These are phyloP conservation scores for Rhagologus leucostigma DNA, from an alignment of 2,113 vertebrate species.

Conservation along the genomic window DNA sequence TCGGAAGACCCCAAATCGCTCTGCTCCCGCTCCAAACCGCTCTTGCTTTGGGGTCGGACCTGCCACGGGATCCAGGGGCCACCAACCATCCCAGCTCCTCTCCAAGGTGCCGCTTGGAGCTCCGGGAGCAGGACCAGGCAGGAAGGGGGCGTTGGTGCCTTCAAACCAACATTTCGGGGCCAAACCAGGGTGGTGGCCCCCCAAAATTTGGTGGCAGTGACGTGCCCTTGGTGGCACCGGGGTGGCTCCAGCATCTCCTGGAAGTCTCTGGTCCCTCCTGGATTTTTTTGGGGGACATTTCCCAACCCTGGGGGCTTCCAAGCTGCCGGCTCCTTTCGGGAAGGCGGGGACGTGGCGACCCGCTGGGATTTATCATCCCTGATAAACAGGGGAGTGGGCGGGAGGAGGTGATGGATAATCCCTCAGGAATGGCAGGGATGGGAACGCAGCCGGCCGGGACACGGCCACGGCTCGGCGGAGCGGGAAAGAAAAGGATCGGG, in stretches of 20 bases:
- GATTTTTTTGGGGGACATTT: neutral
- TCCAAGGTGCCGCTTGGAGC: rapidly evolving
- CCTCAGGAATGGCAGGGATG: no score
- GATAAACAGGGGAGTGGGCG: no score
- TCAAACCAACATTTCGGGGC: neutral
- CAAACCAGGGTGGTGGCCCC: rapidly evolving
- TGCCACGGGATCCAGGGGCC: rapidly evolving
- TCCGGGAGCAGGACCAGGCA: neutral
- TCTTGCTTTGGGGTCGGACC: neutral
- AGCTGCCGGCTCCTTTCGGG: neutral
- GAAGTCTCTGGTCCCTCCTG: neutral
- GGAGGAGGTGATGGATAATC: neutral
- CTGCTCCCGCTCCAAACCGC: neutral
- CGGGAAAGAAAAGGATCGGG: neutral
- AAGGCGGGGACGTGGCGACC: rapidly evolving
- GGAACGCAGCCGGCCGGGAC: no score
- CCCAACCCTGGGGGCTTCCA: neutral
- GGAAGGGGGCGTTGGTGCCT: neutral
- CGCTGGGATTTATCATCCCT: rapidly evolving
- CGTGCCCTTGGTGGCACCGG: neutral
- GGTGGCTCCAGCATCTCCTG: neutral
- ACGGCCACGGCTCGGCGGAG: neutral
- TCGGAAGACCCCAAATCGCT: rapidly evolving
- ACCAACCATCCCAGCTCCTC: neutral
- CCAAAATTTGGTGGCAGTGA: neutral